Base-by-base conservation (phyloP, 2,888 invertebrate genomes). In the Odontothrips loti region DNA sequence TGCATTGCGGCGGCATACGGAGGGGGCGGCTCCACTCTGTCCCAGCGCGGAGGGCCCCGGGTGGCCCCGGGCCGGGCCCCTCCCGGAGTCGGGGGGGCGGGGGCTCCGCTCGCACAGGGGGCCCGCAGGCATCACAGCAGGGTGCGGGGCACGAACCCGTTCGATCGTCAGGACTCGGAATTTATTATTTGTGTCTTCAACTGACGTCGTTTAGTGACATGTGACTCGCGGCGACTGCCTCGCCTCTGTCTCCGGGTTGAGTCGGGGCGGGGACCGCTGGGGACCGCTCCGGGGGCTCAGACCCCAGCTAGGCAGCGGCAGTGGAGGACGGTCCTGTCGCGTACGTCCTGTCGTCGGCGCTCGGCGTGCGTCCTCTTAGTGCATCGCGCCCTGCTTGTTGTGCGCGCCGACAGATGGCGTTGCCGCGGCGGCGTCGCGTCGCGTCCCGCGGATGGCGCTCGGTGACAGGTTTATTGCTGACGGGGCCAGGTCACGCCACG, bases 21-120 rank as follows among this genome's bases (percentile, higher is more conserved):
- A 75, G 68, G 68, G 68, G 68, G 68, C 68, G 68, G 68, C 68
- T 11, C 68, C 68, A 75, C 23, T 11, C 68, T 75, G 68, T 75
- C 68, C 68, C 68, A 27, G 68, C 68, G 68, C 68, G 68, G 68
- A 23, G 68, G 68, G 68, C 20, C 58, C 58, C 15, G 58, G 58
- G 51, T n/a, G 6, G 34, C 34, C 34, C 34, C 2, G 34, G 34
- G 34, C 58, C 20, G 15, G 15, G 68, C 68, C 68, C 27, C 27
- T 51, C 51, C 51, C 1, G 51, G 51, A n/a, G 51, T 51, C 51
- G n/a, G n/a, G n/a, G n/a, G n/a, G n/a, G n/a, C n/a, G n/a, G 6
- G 58, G 51, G 51, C 51, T 10, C 34, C 34, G 34, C 34, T n/a
- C n/a, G n/a, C 48, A 48, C 48, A 12, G 17, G 58, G 58, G 58